phyloP scores from a whole-genome alignment of 1,140 invertebrate species.

The Globodera ellingtonae region DNA sequence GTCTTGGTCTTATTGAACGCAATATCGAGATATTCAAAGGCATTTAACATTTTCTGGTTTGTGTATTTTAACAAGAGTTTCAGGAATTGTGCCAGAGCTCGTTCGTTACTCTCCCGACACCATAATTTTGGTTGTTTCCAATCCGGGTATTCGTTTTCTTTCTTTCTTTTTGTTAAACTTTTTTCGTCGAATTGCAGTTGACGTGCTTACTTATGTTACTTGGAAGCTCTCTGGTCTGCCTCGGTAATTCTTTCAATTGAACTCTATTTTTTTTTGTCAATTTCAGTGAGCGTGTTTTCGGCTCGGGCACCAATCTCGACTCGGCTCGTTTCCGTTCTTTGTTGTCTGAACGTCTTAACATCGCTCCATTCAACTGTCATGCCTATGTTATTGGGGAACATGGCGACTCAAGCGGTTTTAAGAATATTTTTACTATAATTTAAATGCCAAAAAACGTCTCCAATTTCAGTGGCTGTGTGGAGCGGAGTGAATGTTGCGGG shows the following conservation, averaged over 20 bases:
- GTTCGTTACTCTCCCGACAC: conserved; percentile 83
- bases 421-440: conserved; percentile 24
- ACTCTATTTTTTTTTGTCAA: no score
- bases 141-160: conserved; percentile 72
- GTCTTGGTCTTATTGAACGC: conserved; percentile 80
- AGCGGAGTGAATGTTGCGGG: conserved; percentile 87
- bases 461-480: conserved; percentile 80
- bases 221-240: conserved; percentile 88
- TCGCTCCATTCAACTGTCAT: conserved; percentile 80
- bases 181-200: conserved; percentile 69
- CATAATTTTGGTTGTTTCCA: conserved; percentile 83
- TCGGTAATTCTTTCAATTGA: background rate
- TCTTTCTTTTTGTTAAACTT: conserved; percentile 5
- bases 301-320: conserved; percentile 86
- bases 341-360: conserved; percentile 77
- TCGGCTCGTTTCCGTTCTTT: conserved; percentile 85
- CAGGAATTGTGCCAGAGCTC: conserved; percentile 77
- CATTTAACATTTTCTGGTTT: conserved; percentile 71
- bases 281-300: conserved; percentile 78
- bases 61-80: conserved; percentile 70
- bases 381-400: conserved; percentile 86
- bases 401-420: conserved; percentile 74
- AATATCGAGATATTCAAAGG: conserved; percentile 85
- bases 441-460: background rate
- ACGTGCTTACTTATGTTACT: conserved; percentile 86